Evolutionary conservation across 2,888 invertebrate species (phyloP).

Genomic region (Pachymerium ferrugineum): DNA sequence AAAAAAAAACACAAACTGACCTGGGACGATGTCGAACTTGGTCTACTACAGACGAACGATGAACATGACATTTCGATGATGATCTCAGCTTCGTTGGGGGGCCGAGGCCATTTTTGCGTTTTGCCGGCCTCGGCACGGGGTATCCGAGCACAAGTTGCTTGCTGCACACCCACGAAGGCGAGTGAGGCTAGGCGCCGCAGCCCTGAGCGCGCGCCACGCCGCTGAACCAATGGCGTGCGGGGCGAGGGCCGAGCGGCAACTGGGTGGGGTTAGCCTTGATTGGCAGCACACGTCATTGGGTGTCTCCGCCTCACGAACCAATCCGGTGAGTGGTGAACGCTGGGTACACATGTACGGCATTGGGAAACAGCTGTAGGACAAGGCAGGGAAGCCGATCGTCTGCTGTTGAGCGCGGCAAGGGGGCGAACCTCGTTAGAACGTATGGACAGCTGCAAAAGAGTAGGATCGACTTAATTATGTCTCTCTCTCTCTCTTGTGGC

Average conservation of each 20-base stretch:
- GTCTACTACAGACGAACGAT: conserved; percentile 5
- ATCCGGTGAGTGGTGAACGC: conserved; percentile 17
- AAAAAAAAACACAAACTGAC: too few species aligned
- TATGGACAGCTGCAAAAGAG: conserved; percentile 8
- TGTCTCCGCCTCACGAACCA: conserved; percentile 26
- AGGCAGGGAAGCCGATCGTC: conserved; percentile 31
- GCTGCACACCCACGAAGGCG: conserved; percentile 1
- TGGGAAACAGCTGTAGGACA: conserved; percentile 29
- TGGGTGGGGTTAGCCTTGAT: not conserved
- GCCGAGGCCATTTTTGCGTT: conserved; percentile 17
- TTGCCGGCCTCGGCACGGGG: conserved; percentile 10
- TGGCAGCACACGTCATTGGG: conserved; percentile 12
- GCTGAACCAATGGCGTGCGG: conserved; percentile 28
- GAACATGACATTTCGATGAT: conserved; percentile 3
- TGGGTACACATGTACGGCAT: conserved; percentile 25
- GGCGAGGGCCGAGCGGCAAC: conserved; percentile 16
- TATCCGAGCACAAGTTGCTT: conserved; percentile 11
- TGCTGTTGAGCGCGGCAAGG: conserved; percentile 6
- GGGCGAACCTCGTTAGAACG: conserved; percentile 7
- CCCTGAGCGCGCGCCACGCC: not conserved
- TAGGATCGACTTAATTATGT: conserved; percentile 19
- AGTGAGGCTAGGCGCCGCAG: conserved; percentile 12
- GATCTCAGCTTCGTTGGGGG: conserved; percentile 3
- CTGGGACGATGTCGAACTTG: not conserved
- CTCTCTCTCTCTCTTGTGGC: conserved; percentile 13